A percentile compares a stretch with the other conserved stretches of the same genome.
Evolutionary conservation across 2,797 vertebrate genomes (phyloP).

Genomic region (Caiman crocodilus): DNA sequence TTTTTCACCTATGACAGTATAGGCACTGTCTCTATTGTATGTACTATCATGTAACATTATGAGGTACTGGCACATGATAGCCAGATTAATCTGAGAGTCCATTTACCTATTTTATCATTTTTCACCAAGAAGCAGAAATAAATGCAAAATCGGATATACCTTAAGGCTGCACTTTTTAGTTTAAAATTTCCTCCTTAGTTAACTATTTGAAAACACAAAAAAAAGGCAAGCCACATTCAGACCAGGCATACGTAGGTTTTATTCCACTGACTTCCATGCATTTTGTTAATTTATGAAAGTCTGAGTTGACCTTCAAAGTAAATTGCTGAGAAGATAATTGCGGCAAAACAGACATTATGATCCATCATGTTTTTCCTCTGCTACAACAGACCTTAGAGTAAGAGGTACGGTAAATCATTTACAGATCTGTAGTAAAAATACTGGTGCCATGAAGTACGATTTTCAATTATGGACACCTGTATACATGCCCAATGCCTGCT

Average conservation of each 20-base stretch:
- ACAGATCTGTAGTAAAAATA: not conserved
- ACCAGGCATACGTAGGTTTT: not conserved
- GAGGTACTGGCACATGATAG: not conserved
- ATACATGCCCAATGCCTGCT: too few species aligned
- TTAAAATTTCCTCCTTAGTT: not conserved
- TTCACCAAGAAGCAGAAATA: not conserved
- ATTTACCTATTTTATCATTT: not conserved
- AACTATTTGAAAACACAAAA: not conserved
- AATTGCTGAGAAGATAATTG: not conserved
- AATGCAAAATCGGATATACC: not conserved
- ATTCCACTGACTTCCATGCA: not conserved
- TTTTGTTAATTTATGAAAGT: not conserved
- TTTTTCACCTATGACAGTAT: not conserved
- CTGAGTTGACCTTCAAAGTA: not conserved
- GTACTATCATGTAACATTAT: not conserved
- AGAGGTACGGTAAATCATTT: not conserved
- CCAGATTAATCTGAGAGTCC: not conserved
- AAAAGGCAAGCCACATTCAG: not conserved
- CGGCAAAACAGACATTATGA: not conserved
- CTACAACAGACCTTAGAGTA: not conserved
- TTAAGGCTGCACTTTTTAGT: not conserved
- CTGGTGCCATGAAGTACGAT: not conserved
- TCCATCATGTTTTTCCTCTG: not conserved
- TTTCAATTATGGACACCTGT: not conserved
- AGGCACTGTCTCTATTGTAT: not conserved